Evolutionary conservation across 2,113 vertebrate genomes (phyloP).

Genomic region (Phalacrocorax carbo): DNA sequence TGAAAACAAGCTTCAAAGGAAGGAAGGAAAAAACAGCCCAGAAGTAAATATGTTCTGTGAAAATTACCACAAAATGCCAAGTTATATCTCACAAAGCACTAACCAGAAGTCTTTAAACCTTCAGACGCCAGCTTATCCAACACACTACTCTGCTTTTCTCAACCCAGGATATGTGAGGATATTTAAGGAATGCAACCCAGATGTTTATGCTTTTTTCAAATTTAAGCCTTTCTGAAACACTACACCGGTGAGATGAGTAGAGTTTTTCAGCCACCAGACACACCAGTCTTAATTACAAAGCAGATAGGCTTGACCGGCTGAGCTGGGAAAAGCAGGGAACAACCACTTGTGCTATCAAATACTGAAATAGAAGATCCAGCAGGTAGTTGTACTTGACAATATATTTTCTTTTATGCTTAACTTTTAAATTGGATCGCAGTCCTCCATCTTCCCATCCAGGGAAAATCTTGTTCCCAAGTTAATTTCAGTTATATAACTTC

Average conservation of each 20-base stretch:
- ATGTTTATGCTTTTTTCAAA: slow-evolving; percentile 13
- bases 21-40: neutral
- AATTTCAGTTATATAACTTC: neutral
- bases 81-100: slow-evolving; percentile 17
- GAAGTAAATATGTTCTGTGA: neutral
- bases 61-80: neutral
- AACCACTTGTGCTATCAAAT: neutral
- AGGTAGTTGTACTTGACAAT: neutral
- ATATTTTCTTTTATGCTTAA: neutral
- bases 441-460: neutral
- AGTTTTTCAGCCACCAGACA: neutral
- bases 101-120: slow-evolving; percentile 37
- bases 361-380: neutral
- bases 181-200: slow-evolving; percentile 32
- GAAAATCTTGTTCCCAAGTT: neutral
- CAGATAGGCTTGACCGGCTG: neutral
- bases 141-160: neutral
- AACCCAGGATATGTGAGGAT: neutral
- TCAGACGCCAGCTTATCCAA: slow-evolving; percentile 36
- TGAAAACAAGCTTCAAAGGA: neutral
- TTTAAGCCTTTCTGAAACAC: slow-evolving; percentile 34
- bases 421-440: neutral
- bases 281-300: neutral
- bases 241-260: neutral
- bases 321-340: neutral